Percentiles rank a stretch among this genome's conserved stretches.
These are phyloP conservation scores for Stenodera caucasica DNA, from an alignment of 2,888 invertebrate species.

Conservation along the genomic window DNA sequence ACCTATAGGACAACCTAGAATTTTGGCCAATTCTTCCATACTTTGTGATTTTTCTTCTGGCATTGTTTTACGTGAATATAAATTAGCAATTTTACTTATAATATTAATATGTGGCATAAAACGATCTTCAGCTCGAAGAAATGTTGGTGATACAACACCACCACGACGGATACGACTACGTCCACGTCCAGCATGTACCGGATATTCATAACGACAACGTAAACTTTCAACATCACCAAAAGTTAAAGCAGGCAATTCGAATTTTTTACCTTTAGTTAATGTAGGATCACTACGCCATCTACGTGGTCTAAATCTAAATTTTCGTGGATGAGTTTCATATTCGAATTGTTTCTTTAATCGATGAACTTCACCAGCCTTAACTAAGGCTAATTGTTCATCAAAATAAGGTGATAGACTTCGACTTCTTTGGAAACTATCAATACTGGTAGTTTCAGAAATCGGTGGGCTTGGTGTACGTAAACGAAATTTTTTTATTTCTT, in stretches of 20 bases:
- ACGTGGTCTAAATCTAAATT: constrained; percentile 53
- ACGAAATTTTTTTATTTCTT: constrained; percentile 62
- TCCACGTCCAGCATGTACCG: constrained; percentile 55
- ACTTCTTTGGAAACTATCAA: constrained; percentile 69
- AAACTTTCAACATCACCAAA: constrained; percentile 64
- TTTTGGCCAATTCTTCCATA: constrained; percentile 49
- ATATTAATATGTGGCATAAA: constrained; percentile 88
- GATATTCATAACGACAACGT: constrained; percentile 63
- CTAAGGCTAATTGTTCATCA: constrained; percentile 70
- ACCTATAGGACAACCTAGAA: constrained; percentile 59
- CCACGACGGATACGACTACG: constrained; percentile 57
- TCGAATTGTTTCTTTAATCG: constrained; percentile 80
- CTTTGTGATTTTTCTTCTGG: constrained; percentile 38
- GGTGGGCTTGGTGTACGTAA: constrained; percentile 53
- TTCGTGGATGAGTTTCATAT: constrained; percentile 52
- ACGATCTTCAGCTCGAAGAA: constrained; percentile 68
- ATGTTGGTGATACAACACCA: constrained; percentile 65
- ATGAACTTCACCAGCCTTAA: constrained; percentile 76
- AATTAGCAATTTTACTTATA: constrained; percentile 80
- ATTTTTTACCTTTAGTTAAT: constrained; percentile 62
- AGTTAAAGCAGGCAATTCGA: constrained; percentile 54
- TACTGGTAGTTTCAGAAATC: constrained; percentile 60
- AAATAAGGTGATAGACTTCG: constrained; percentile 75
- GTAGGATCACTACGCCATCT: constrained; percentile 81
- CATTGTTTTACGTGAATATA: constrained; percentile 50